These are phyloP conservation scores for Myiopsitta monachus DNA, from an alignment of 2,113 vertebrate species.

Conservation along the genomic window DNA sequence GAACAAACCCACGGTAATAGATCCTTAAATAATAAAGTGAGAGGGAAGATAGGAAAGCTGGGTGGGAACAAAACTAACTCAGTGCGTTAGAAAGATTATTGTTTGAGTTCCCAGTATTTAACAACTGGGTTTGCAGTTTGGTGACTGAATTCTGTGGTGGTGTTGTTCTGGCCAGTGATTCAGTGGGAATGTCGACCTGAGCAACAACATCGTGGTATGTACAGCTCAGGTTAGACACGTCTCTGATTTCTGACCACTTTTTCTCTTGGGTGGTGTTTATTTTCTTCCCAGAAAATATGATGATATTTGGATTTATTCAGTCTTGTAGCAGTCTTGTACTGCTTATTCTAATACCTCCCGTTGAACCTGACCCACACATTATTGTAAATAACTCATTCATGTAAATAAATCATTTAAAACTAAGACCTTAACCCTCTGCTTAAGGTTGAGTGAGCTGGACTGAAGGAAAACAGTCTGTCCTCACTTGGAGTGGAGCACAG, in stretches of 20 bases:
- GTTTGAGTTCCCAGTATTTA: slow-evolving; percentile 30
- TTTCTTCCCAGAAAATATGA: slow-evolving; percentile 53
- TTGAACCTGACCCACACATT: not conserved
- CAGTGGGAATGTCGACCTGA: not conserved
- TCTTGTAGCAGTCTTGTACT: not conserved
- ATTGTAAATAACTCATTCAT: not conserved
- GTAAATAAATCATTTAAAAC: not conserved
- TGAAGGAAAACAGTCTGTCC: not conserved
- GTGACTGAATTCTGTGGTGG: not conserved
- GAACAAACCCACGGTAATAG: not conserved
- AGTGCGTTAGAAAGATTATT: not conserved
- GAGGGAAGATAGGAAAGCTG: slow-evolving; percentile 36
- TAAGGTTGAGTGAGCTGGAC: not conserved
- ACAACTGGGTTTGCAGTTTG: fast-evolving
- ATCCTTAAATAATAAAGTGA: slow-evolving; percentile 55
- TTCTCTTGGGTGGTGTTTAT: slow-evolving; percentile 41
- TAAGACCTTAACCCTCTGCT: not conserved
- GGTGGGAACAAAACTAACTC: slow-evolving; percentile 25
- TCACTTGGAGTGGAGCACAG: not conserved
- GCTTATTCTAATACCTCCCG: not conserved
- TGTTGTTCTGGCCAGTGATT: slow-evolving; percentile 5
- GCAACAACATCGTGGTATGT: not conserved
- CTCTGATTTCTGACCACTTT: slow-evolving; percentile 39
- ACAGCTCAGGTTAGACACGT: slow-evolving; percentile 19
- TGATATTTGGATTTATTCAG: slow-evolving; percentile 35